Conservation (phyloP, 1,140 invertebrate species). For the Chrysoperla carnea region DNA sequence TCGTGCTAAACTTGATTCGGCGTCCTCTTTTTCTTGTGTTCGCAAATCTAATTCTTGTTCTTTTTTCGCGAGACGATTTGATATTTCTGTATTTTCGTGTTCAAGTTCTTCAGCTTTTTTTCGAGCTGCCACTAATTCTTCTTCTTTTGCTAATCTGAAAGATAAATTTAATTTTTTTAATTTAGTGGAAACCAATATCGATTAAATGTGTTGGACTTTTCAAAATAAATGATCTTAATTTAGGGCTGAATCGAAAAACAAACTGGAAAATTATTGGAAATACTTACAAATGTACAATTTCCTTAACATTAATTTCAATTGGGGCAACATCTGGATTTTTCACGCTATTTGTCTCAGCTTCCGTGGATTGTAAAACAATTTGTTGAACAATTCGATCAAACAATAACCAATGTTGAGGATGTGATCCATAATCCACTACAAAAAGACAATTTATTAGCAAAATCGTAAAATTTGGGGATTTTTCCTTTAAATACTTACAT, state of each 20-base stretch:
- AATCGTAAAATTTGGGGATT: neutral
- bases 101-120: constrained; percentile 77
- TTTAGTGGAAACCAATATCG: too few relatives aligned
- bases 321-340: constrained; percentile 71
- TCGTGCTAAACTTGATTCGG: constrained; percentile 64
- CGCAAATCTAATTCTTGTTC: constrained; percentile 82
- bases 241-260: too few relatives aligned
- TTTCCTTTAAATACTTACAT: constrained; percentile 38
- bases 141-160: constrained; percentile 64
- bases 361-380: constrained; percentile 63
- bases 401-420: constrained; percentile 82
- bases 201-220: too few relatives aligned
- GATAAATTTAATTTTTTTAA: neutral
- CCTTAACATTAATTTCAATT: constrained; percentile 78
- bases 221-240: too few relatives aligned
- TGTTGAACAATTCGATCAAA: constrained; percentile 94
- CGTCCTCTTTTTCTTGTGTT: constrained; percentile 82
- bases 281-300: constrained; percentile 58
- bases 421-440: constrained; percentile 51
- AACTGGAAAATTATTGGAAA: too few relatives aligned
- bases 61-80: constrained; percentile 72
- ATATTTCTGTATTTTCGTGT: constrained; percentile 74
- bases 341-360: constrained; percentile 8
- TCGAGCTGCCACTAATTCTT: constrained; percentile 73
- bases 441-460: constrained; percentile 9